Percentiles rank a stretch among this genome's conserved stretches.
Conservation (phyloP, 2,888 invertebrate genomes). For the Sinotaia quadrata region DNA sequence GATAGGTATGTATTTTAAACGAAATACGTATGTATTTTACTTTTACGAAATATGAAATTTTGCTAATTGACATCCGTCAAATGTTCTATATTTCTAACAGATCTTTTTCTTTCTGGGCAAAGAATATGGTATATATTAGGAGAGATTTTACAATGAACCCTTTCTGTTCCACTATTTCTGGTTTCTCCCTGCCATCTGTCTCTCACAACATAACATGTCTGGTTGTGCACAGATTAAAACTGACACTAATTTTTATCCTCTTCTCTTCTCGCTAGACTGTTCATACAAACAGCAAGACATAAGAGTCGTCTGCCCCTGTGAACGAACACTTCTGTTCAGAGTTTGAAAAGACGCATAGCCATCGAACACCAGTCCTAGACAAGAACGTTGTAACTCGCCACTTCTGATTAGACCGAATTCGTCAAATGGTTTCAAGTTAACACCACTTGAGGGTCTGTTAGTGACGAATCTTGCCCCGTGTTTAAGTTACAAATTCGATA, state of each 20-base stretch:
- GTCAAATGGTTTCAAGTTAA: conserved; percentile 19
- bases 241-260: conserved; percentile 16
- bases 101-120: too few relatives aligned
- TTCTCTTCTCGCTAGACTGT: background rate
- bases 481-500: conserved; percentile 5
- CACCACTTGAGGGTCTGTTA: conserved; percentile 1
- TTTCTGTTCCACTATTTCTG: too few relatives aligned
- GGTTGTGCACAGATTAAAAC: conserved; percentile 17
- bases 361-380: too few relatives aligned
- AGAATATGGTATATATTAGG: too few relatives aligned
- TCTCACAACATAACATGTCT: conserved; percentile 8
- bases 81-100: too few relatives aligned
- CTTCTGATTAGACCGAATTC: conserved; percentile 26
- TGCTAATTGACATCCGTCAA: too few relatives aligned
- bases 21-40: too few relatives aligned
- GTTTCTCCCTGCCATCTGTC: conserved; percentile 14
- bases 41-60: too few relatives aligned
- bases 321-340: conserved; percentile 14
- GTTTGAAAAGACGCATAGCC: conserved; percentile 11
- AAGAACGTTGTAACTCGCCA: too few relatives aligned
- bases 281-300: conserved; percentile 1
- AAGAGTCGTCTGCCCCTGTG: conserved; percentile 16
- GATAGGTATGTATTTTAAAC: too few relatives aligned
- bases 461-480: background rate
- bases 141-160: too few relatives aligned